Conservation (phyloP, 2,797 vertebrate genomes). For the Periophthalmus magnuspinnatus region DNA sequence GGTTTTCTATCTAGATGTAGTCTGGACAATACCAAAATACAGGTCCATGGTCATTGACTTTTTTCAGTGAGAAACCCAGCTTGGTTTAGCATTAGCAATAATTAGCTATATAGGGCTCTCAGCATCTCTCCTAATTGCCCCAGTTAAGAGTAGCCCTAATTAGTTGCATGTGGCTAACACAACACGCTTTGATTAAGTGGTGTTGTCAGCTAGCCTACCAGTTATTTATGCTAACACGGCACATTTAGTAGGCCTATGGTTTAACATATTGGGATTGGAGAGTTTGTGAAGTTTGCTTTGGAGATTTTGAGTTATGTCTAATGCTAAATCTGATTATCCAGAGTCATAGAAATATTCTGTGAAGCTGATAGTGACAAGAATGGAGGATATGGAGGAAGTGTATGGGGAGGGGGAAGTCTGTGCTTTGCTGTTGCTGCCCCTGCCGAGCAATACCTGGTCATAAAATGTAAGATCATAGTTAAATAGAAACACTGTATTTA, state of each 20-base stretch:
- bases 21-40: conserved; percentile 51
- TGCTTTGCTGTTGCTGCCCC: background rate
- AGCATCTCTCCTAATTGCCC: background rate
- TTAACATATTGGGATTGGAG: background rate
- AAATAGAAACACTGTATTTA: too few species aligned
- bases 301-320: background rate
- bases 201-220: background rate
- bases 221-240: background rate
- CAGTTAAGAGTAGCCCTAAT: background rate
- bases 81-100: background rate
- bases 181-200: background rate
- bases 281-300: background rate
- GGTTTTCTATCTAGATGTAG: conserved; percentile 41
- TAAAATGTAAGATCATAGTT: too few species aligned
- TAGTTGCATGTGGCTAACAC: background rate
- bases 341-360: too few species aligned
- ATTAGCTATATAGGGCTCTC: too few species aligned
- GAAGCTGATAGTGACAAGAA: too few species aligned
- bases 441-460: too few species aligned
- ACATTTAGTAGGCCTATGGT: background rate
- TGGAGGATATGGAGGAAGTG: background rate
- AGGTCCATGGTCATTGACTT: conserved; percentile 31
- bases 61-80: background rate
- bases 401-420: background rate
- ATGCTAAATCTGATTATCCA: background rate